phyloP scores from a whole-genome alignment of 2,113 vertebrate genomes.

The Patagioenas fasciata region DNA sequence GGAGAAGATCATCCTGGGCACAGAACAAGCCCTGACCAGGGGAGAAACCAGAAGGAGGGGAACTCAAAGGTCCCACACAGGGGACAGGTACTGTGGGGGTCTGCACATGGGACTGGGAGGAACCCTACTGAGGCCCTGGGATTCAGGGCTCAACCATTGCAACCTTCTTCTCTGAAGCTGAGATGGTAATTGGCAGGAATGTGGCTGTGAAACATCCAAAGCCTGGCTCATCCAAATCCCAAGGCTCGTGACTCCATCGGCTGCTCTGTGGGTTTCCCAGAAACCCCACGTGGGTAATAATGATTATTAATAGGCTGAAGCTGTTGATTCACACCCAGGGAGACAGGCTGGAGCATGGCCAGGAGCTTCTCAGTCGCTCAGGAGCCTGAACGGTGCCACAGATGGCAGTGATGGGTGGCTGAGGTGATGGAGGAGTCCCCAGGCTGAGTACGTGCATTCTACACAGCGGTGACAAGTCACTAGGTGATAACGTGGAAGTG shows the following conservation, averaged over 20 bases:
- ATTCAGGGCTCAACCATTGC: neutral
- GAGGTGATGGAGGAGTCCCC: slow-evolving; percentile 2
- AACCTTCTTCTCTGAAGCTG: neutral
- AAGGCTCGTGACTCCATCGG: neutral
- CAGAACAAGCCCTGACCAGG: neutral
- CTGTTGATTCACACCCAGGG: slow-evolving; percentile 53
- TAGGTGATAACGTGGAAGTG: neutral
- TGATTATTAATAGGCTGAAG: slow-evolving; percentile 56
- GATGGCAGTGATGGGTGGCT: slow-evolving; percentile 22
- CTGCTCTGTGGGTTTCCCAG: slow-evolving; percentile 43
- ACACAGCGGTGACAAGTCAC: neutral
- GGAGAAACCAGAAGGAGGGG: neutral
- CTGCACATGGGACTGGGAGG: neutral
- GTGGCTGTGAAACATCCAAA: neutral
- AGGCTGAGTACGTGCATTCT: neutral
- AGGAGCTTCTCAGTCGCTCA: slow-evolving; percentile 12
- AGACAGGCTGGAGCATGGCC: slow-evolving; percentile 30
- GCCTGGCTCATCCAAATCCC: neutral
- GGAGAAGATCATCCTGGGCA: neutral
- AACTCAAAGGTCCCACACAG: neutral
- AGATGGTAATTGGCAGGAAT: neutral
- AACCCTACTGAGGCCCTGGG: neutral
- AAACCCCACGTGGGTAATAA: slow-evolving; percentile 33
- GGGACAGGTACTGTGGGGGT: neutral
- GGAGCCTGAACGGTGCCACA: neutral